Conservation (phyloP, 2,797 vertebrate genomes). For the Hemibagrus guttatus region DNA sequence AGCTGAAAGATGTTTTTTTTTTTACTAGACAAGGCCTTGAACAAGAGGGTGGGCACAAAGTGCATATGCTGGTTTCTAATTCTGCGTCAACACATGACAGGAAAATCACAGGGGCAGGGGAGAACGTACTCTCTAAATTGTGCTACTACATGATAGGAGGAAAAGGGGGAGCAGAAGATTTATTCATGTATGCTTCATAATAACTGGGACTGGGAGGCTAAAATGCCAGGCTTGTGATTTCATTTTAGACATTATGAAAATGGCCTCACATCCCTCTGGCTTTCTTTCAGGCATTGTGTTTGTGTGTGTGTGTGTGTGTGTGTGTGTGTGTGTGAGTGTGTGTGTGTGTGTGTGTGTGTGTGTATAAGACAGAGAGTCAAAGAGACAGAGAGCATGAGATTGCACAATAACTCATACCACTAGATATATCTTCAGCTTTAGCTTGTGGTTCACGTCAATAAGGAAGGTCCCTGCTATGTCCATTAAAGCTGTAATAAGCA, state of each 20-base stretch:
- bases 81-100: slow-evolving; percentile 16
- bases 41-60: slow-evolving; percentile 1
- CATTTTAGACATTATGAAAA: slow-evolving; percentile 32
- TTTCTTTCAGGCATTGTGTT: slow-evolving; percentile 12
- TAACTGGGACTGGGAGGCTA: slow-evolving; percentile 14
- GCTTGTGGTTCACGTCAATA: slow-evolving; percentile 22
- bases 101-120: slow-evolving; percentile 38
- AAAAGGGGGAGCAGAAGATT: slow-evolving; percentile 7
- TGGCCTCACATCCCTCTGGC: slow-evolving; percentile 8
- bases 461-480: slow-evolving; percentile 20
- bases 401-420: slow-evolving; percentile 2
- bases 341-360: not conserved
- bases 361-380: not conserved
- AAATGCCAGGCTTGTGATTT: slow-evolving; percentile 24
- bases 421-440: slow-evolving; percentile 1
- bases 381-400: slow-evolving; percentile 2
- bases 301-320: slow-evolving; percentile 22
- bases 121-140: slow-evolving; percentile 21
- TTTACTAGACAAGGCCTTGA: slow-evolving; percentile 17
- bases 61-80: slow-evolving; percentile 16
- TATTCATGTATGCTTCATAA: slow-evolving; percentile 35
- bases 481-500: slow-evolving; percentile 26
- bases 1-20: slow-evolving; percentile 21
- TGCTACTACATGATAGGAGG: slow-evolving; percentile 17
- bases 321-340: slow-evolving; percentile 9